A percentile compares a stretch with the other conserved stretches of the same genome.
These are phyloP conservation scores for Pammene aurita DNA, from an alignment of 2,888 invertebrate genomes.

Conservation along the genomic window DNA sequence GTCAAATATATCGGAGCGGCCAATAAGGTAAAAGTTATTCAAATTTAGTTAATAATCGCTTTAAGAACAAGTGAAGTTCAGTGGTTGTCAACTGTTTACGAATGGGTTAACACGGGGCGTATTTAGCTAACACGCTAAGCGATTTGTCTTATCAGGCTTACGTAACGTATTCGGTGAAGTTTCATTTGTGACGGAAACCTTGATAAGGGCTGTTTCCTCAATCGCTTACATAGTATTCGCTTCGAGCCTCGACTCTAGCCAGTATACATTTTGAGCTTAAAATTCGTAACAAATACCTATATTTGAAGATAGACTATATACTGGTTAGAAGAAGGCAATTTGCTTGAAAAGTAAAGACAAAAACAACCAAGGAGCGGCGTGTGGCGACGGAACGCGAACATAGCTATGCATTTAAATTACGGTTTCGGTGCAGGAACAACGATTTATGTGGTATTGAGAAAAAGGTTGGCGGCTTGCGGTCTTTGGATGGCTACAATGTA, in stretches of 20 bases:
- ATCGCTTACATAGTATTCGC: conserved; percentile 3
- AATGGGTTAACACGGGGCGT: conserved; percentile 9
- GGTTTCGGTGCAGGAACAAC: conserved; percentile 17
- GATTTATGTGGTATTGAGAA: conserved; percentile 23
- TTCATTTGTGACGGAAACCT: conserved; percentile 31
- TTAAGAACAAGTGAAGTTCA: background rate
- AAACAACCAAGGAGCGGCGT: conserved; percentile 19
- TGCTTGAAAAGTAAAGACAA: background rate
- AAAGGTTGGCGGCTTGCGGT: conserved; percentile 23
- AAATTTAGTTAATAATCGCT: no score
- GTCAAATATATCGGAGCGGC: no score
- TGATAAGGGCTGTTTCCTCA: conserved; percentile 17
- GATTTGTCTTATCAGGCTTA: conserved; percentile 25
- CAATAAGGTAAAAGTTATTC: no score
- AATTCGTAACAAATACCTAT: background rate
- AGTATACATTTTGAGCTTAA: background rate
- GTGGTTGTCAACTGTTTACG: conserved; percentile 20
- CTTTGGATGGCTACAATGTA: conserved; percentile 3
- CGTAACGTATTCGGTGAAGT: conserved; percentile 29
- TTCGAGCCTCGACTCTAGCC: background rate
- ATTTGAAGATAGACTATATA: background rate
- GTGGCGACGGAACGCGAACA: conserved; percentile 17
- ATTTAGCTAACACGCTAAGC: conserved; percentile 19
- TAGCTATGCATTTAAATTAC: conserved; percentile 34
- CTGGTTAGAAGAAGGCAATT: background rate